Base-by-base conservation (phyloP, 2,888 invertebrate genomes). In the Antitype chi region DNA sequence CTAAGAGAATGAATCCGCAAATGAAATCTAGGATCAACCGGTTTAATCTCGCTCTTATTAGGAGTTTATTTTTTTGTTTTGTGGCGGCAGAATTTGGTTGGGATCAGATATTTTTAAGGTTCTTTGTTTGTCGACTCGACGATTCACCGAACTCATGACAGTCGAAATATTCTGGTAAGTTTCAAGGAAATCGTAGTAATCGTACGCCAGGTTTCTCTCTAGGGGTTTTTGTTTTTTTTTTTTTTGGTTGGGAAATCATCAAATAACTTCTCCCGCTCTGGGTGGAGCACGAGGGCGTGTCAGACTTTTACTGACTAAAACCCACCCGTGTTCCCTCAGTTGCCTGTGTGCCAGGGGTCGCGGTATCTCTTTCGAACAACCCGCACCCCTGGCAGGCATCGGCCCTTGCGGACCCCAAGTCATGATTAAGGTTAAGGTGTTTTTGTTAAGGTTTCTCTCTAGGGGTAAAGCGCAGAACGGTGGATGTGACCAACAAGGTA, bases 1-100 rank as follows among this genome's bases (percentile, higher is more conserved):
- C 93, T 93, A 93, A 92, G 92, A 93, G 93, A 94, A 94, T 93
- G 93, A 93, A 93, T 94, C 91, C 92, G 91, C 91, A 93, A 94
- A 93, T 93, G 92, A 93, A 94, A 94, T 94, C 93, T 93, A 89
- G 91, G 88, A 90, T 90, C 88, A 90, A 86, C 81, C 62, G 88
- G 89, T 91, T 93, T 94, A 92, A 94, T 94, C 93, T 93, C 86
- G 89, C 85, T 85, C 66, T 81, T 85, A 84, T 76, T 74, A 77
- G 63, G 47, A 67, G 53, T 38, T 64, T 68, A 73, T 84, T 80
- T 70, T 52, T 17, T 74, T 64, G 20, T 57, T 25, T 62, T 76
- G 66, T 47, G 66, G 3, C 63, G 71, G 62, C 71, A 62, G 70
- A 68, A 64, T 83, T 75, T 47, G 20, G 55, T 76, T 60, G 6